Base-by-base conservation (phyloP, 1,140 invertebrate genomes). In the Andrena cerasifolii region DNA sequence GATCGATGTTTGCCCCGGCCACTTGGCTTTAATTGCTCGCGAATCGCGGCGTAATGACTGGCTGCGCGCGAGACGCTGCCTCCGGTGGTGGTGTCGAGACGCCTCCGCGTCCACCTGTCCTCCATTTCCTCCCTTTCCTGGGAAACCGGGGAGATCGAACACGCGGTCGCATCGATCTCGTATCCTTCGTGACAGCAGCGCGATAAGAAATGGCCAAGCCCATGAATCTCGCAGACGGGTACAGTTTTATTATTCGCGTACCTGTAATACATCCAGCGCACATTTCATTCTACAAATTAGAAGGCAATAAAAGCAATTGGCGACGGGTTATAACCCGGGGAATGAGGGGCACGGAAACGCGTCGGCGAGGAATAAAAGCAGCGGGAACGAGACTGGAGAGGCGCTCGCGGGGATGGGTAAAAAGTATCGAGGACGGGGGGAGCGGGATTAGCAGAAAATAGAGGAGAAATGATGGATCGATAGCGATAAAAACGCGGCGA, bases 21-120 rank as follows among this genome's bases (percentile, higher is more conserved):
- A 92, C 90, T 92, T 90, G 79, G 87, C 82, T 89, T 88, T 91
- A 91, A 91, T 92, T 91, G 90, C 85, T 88, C 86, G 80, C 89
- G 88, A 91, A 90, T 91, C 88, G 87, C 74, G 70, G 72, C 82
- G 87, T 91, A 90, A 91, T 91, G 85, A 89, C 71, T 81, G 86
- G 6, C 43, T 26, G 43, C 56, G 28, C 56, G 28, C 68, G 56
- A 24, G 54, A 81, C 31, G 61, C 40, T 70, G 12, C 21, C 31
- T 40, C 3, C 36, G 36, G 54, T 56, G 61, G 72, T 18, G 49
- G 45, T 45, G 28, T 53, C 62, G 62, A 45, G 51, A 56, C 33
- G 36, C 28, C n/a, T 8, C 12, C 24, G 24, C 51, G 45, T 59
- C 49, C 31, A 14, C 36, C 14, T 47, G 21, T 58, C 33, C 8